Evolutionary conservation across 1,140 invertebrate species (phyloP).

Genomic region (Mesaphorura yosii): DNA sequence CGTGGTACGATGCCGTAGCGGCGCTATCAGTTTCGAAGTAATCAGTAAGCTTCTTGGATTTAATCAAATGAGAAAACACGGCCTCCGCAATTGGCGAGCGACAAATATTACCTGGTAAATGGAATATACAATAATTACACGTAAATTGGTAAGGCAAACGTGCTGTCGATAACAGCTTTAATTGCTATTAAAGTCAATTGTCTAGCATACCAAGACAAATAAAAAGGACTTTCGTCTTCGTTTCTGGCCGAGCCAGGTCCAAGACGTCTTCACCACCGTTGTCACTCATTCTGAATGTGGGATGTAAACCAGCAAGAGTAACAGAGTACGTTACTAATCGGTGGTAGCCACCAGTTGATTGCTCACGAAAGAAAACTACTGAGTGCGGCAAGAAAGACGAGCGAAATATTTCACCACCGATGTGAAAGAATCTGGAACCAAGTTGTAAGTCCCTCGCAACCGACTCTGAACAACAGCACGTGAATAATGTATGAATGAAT

Average conservation of each 20-base stretch:
- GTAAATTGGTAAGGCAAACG: background rate
- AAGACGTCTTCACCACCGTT: background rate
- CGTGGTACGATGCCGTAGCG: constrained; percentile 70
- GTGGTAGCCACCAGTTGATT: too few species aligned
- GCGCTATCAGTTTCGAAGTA: constrained; percentile 80
- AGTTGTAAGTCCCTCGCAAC: too few species aligned
- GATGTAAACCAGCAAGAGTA: too few species aligned
- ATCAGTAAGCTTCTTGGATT: constrained; percentile 46
- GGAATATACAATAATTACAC: constrained; percentile 30
- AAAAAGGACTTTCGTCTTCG: background rate
- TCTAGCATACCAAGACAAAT: background rate
- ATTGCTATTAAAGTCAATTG: background rate
- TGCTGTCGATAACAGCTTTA: background rate
- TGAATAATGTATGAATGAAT: too few species aligned
- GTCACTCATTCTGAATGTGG: background rate
- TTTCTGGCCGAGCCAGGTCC: background rate
- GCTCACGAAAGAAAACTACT: too few species aligned
- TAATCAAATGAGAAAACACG: constrained; percentile 62
- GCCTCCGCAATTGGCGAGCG: constrained; percentile 90
- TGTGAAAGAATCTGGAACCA: too few species aligned
- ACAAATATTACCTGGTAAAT: constrained; percentile 70
- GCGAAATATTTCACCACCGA: too few species aligned
- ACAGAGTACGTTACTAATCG: too few species aligned
- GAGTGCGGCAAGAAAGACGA: too few species aligned
- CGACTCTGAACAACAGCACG: too few species aligned